phyloP scores from a whole-genome alignment of 2,888 invertebrate species.

The Exephanes ischioxanthus region DNA sequence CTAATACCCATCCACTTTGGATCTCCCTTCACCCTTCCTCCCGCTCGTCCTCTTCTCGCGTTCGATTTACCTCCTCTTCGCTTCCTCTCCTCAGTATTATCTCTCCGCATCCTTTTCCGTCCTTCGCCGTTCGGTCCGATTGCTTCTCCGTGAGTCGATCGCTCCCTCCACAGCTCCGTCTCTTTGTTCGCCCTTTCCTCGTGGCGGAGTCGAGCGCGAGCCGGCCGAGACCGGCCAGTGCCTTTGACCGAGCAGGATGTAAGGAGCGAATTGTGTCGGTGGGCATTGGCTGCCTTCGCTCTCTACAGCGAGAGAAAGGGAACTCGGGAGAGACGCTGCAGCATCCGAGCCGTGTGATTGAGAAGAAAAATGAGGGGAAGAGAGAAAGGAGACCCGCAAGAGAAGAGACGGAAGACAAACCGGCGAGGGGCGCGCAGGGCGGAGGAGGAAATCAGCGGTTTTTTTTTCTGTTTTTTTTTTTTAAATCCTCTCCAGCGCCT shows the following conservation, averaged over 20 bases:
- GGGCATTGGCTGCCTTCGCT: not conserved
- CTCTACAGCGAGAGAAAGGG: not conserved
- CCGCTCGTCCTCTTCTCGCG: not conserved
- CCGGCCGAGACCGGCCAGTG: slow-evolving; percentile 10
- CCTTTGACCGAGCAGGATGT: slow-evolving; percentile 63
- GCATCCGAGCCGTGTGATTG: not conserved
- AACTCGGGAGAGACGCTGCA: slow-evolving; percentile 1
- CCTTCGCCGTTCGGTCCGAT: not conserved
- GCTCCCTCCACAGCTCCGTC: not conserved
- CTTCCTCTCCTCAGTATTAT: not conserved
- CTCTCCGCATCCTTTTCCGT: not conserved
- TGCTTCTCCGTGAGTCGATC: not conserved
- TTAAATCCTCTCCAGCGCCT: slow-evolving; percentile 48
- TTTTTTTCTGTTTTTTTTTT: slow-evolving; percentile 11
- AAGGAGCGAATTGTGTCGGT: slow-evolving; percentile 48
- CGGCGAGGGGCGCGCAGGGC: not conserved
- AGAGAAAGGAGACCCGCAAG: no score
- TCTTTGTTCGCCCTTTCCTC: slow-evolving; percentile 29
- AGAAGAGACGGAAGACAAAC: slow-evolving; percentile 4
- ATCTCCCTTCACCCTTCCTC: slow-evolving; percentile 1
- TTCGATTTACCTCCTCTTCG: not conserved
- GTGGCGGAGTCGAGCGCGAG: not conserved
- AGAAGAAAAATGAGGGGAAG: not conserved
- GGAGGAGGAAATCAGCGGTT: slow-evolving; percentile 31
- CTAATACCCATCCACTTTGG: slow-evolving; percentile 34